These are phyloP conservation scores for Sphenopsis melanotis DNA, from an alignment of 2,797 vertebrate species.

Conservation along the genomic window DNA sequence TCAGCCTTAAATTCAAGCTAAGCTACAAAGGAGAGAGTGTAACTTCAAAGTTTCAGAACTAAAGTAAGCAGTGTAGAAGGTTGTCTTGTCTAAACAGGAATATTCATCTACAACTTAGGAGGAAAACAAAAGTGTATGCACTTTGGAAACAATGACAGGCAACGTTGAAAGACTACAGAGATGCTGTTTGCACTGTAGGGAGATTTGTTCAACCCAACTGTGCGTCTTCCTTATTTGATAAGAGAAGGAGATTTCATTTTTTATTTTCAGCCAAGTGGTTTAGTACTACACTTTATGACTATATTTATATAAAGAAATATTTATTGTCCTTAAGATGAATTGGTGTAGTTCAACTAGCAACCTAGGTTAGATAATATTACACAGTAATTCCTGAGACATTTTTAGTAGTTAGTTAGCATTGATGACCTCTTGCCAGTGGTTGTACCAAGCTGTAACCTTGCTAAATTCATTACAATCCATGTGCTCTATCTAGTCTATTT, in stretches of 20 bases:
- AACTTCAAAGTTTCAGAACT: background rate
- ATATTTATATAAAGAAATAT: background rate
- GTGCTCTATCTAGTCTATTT: background rate
- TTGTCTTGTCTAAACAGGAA: background rate
- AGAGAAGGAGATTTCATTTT: background rate
- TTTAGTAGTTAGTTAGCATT: background rate
- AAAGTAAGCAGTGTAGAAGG: background rate
- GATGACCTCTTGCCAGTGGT: background rate
- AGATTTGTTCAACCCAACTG: background rate
- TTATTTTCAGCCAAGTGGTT: background rate
- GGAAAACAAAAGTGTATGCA: background rate
- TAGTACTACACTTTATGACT: background rate
- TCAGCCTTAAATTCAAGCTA: background rate
- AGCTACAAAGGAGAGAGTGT: background rate
- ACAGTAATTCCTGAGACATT: background rate
- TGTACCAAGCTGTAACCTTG: background rate
- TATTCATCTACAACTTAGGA: background rate
- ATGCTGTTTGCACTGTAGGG: fast-evolving
- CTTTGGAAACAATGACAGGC: background rate
- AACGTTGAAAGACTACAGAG: background rate
- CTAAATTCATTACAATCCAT: background rate
- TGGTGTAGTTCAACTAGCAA: background rate
- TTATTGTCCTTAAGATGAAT: background rate
- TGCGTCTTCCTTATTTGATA: background rate
- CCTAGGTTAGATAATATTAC: background rate